phyloP scores from a whole-genome alignment of 2,113 vertebrate genomes.

The Bothrops jararaca region DNA sequence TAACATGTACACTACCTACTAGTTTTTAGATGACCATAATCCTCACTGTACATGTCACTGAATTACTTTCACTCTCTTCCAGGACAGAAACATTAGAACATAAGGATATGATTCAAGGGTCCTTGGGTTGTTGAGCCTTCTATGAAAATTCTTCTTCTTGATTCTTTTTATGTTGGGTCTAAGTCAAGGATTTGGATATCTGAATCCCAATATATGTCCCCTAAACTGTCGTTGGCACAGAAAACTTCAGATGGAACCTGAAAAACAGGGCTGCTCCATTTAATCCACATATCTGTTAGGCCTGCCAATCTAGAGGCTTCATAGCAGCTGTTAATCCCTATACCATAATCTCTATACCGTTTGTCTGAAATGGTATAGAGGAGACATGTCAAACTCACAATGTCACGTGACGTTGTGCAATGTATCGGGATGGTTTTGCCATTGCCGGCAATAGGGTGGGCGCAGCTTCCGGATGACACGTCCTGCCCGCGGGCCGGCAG shows the following conservation, averaged over 20 bases:
- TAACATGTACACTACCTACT: background rate
- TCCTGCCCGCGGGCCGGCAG: too few relatives aligned
- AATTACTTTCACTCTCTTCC: background rate
- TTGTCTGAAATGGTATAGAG: too few relatives aligned
- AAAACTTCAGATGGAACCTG: background rate
- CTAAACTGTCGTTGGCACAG: background rate
- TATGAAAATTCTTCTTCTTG: background rate
- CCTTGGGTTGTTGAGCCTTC: background rate
- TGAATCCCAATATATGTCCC: background rate
- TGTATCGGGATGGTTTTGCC: too few relatives aligned
- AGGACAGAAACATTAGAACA: background rate
- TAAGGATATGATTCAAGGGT: background rate
- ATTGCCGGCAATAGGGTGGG: too few relatives aligned
- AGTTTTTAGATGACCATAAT: background rate
- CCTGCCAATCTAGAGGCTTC: background rate
- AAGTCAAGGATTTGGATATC: background rate
- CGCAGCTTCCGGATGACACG: too few relatives aligned
- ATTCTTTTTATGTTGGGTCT: background rate
- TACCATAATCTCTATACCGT: too few relatives aligned
- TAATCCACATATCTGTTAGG: background rate
- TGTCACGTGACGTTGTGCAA: too few relatives aligned
- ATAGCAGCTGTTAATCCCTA: background rate
- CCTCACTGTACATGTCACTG: background rate
- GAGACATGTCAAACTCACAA: too few relatives aligned
- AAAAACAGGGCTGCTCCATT: background rate